Base-by-base conservation (phyloP, 2,113 vertebrate species). In the Trichechus manatus region DNA sequence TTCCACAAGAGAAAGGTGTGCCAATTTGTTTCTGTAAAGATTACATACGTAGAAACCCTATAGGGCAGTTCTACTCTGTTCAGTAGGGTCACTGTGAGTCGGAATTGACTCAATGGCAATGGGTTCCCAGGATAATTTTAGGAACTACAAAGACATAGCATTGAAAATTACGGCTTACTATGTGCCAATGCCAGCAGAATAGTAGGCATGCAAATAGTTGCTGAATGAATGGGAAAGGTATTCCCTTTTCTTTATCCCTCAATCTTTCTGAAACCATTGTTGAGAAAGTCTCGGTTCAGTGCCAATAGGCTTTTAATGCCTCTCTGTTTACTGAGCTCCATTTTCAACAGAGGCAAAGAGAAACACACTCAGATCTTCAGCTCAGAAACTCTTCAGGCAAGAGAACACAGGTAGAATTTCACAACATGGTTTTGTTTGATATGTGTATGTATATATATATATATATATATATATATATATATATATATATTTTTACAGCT, bases 161-260 rank as follows among this genome's bases (percentile, higher is more conserved):
- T 56, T 53, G n/a, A 44, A 70, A 33, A 27, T 0, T 4, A 15
- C 10, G 36, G 20, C 31, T 20, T 17, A 4, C 7, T 1, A 1
- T 4, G 25, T 4, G 11, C 75, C 1, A 0, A 2, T 15, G 0
- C 23, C 20, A 39, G 44, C 2, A 20, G 36, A 27, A 3, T 0
- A 14, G 6, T 0, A 3, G 11, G 44, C 17, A 29, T 0, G 13
- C 77, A 56, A 33, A 19, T 0, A 15, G 50, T 0, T 4, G 19
- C 1, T 17, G 64, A n/a, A 17, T 4, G 29, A n/a, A 5, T 3
- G 36, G 27, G 77, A 75, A 56, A 6, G 11, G 1, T 1, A 20
- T 10, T 9, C 13, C 39, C 50, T 50, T 33, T 29, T 50, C 0
- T 7, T 15, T n/a, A 4, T 44, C 6, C 29, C 56, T 44, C 53